A percentile compares a stretch with the other conserved stretches of the same genome.
Evolutionary conservation across 1,140 invertebrate genomes (phyloP).

Genomic region (Muscidifurax raptorellus): DNA sequence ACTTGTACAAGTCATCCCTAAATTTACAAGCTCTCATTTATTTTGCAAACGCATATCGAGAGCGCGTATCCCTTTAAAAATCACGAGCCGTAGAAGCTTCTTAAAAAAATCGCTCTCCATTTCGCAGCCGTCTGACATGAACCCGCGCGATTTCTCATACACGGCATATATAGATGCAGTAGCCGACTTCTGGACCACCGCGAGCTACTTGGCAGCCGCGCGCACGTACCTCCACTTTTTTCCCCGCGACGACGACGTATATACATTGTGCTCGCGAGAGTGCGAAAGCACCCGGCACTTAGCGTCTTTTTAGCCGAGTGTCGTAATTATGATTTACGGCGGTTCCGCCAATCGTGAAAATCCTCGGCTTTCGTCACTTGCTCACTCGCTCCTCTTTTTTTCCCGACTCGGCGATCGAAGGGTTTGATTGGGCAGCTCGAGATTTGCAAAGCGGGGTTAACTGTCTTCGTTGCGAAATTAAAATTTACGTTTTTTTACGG

Average conservation of each 20-base stretch:
- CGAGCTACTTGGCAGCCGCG: neutral
- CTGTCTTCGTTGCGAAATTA: too few relatives aligned
- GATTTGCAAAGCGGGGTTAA: too few relatives aligned
- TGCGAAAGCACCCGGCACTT: neutral
- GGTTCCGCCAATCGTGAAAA: constrained; percentile 8
- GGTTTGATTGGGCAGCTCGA: too few relatives aligned
- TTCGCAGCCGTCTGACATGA: neutral
- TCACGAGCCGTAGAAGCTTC: neutral
- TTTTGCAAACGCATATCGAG: neutral
- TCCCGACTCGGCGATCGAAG: neutral
- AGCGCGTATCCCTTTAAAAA: too few relatives aligned
- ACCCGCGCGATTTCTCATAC: neutral
- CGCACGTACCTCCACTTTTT: constrained; percentile 17
- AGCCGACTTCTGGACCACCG: neutral
- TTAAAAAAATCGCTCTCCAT: neutral
- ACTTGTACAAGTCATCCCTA: too few relatives aligned
- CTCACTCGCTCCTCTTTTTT: neutral
- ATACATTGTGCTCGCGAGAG: constrained; percentile 15
- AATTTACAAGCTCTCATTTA: too few relatives aligned
- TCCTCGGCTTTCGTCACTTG: constrained; percentile 1
- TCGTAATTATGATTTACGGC: constrained; percentile 36
- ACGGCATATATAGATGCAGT: neutral
- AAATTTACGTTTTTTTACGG: neutral
- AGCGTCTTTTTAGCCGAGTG: constrained; percentile 3
- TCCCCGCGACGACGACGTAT: neutral